phyloP scores from a whole-genome alignment of 2,888 invertebrate genomes.

The Lasioglossum pauxillum region DNA sequence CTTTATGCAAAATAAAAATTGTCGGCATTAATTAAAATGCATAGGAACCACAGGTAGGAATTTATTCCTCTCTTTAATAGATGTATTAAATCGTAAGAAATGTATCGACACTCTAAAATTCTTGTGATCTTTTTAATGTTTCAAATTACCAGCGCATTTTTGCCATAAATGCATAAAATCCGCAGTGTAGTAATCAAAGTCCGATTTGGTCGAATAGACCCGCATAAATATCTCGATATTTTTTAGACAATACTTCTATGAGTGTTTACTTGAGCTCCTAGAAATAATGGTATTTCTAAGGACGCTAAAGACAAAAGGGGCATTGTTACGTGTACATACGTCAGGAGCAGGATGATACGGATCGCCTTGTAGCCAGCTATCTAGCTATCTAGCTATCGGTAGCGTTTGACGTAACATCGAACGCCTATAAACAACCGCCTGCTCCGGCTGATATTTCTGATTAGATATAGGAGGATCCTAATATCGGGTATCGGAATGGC shows the following conservation, averaged over 20 bases:
- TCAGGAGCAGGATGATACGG: neutral
- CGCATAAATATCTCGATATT: neutral
- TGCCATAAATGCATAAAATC: no score
- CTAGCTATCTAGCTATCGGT: neutral
- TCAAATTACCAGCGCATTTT: no score
- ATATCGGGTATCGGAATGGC: slow-evolving; percentile 29
- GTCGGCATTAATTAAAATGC: no score
- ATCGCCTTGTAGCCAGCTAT: neutral
- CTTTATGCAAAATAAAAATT: no score
- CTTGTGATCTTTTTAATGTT: no score
- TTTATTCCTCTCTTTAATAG: no score
- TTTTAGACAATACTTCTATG: neutral
- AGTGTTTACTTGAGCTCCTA: neutral
- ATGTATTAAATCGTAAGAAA: no score
- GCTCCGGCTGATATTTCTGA: neutral
- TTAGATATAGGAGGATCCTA: slow-evolving; percentile 34
- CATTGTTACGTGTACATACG: neutral
- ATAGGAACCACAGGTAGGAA: no score
- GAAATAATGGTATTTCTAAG: neutral
- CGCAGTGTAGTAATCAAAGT: neutral
- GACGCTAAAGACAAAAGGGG: neutral
- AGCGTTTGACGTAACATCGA: slow-evolving; percentile 5
- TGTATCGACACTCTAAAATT: no score
- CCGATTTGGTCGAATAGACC: neutral
- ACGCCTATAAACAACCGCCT: neutral